Conservation (phyloP, 2,113 vertebrate species). For the Morone chrysops region DNA sequence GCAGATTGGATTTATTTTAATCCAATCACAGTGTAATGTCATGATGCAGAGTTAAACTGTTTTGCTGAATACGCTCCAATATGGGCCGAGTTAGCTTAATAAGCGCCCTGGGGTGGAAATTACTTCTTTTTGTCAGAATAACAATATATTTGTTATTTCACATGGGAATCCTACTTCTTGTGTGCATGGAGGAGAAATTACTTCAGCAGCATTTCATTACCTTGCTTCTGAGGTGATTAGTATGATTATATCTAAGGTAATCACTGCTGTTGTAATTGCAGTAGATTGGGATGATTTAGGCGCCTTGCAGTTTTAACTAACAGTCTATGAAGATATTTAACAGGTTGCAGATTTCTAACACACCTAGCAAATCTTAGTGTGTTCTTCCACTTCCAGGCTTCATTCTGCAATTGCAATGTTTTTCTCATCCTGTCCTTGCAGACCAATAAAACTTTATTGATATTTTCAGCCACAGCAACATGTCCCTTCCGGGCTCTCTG, state of each 20-base stretch:
- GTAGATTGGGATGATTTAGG: background rate
- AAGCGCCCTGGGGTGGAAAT: conserved; percentile 18
- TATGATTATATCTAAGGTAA: conserved; percentile 44
- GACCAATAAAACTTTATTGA: conserved; percentile 63
- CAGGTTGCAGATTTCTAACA: background rate
- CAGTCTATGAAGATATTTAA: background rate
- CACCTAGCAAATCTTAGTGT: conserved; percentile 19
- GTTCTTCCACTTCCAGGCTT: conserved; percentile 5
- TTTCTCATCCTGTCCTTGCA: conserved; percentile 30
- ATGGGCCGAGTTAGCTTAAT: conserved; percentile 7
- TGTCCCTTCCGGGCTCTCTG: conserved; percentile 40
- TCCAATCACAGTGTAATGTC: conserved; percentile 20
- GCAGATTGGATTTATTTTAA: conserved; percentile 35
- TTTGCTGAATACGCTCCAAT: conserved; percentile 27
- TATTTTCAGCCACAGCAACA: conserved; percentile 45
- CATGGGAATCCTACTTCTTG: background rate
- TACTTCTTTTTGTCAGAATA: conserved; percentile 38
- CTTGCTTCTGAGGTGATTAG: conserved; percentile 39
- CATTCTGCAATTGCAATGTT: conserved; percentile 24
- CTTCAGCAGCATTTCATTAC: conserved; percentile 26
- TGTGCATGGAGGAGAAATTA: conserved; percentile 1
- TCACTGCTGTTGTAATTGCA: conserved; percentile 22
- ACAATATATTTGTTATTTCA: conserved; percentile 40
- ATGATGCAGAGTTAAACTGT: conserved; percentile 25
- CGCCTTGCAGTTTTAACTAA: background rate